phyloP scores from a whole-genome alignment of 2,888 invertebrate species.

The Xanthia togata region DNA sequence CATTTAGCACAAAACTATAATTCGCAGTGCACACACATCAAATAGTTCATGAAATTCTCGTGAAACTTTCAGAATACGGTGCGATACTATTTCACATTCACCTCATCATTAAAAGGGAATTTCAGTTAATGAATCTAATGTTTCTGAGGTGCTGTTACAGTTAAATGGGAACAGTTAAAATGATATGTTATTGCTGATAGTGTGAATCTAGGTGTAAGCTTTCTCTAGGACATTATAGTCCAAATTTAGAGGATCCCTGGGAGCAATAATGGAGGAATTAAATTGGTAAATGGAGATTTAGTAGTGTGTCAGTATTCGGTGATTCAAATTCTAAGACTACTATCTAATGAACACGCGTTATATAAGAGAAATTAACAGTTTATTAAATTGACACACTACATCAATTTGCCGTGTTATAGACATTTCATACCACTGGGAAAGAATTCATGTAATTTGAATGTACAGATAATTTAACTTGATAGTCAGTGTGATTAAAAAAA shows the following conservation, averaged over 20 bases:
- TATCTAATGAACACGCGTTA: neutral
- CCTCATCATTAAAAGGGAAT: constrained; percentile 40
- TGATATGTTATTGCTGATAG: constrained; percentile 37
- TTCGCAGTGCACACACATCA: constrained; percentile 34
- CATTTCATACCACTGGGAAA: too few relatives aligned
- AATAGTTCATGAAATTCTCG: constrained; percentile 46
- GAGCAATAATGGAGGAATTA: neutral
- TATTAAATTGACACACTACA: neutral
- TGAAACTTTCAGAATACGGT: constrained; percentile 45
- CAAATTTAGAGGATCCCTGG: constrained; percentile 34
- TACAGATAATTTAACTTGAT: too few relatives aligned
- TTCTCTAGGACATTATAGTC: constrained; percentile 10
- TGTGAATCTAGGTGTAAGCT: constrained; percentile 31
- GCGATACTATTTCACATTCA: constrained; percentile 21
- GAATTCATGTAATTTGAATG: too few relatives aligned
- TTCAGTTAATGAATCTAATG: constrained; percentile 53
- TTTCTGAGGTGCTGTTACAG: constrained; percentile 25
- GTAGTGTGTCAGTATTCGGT: neutral
- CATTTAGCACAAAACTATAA: constrained; percentile 45
- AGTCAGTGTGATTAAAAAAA: too few relatives aligned
- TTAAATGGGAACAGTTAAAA: constrained; percentile 54
- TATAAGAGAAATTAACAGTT: too few relatives aligned
- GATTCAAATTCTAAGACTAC: neutral
- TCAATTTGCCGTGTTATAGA: neutral
- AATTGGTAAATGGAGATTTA: constrained; percentile 28